Evolutionary conservation across 2,113 vertebrate genomes (phyloP).

Genomic region (Podarcis cretensis): DNA sequence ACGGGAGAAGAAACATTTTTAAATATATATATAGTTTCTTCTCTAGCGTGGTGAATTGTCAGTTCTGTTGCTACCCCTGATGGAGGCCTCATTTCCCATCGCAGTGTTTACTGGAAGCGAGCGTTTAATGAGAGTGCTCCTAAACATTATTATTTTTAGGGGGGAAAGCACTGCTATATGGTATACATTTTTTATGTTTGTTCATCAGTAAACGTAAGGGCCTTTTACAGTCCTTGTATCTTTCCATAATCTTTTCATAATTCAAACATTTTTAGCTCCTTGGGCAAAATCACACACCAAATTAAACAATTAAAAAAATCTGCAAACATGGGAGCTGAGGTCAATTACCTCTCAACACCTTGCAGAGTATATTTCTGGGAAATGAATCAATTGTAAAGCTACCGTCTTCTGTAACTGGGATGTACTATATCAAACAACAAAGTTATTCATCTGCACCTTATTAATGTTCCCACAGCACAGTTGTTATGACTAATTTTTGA

Average conservation of each 20-base stretch:
- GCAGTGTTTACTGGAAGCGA: no score
- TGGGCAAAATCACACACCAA: background rate
- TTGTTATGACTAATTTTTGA: background rate
- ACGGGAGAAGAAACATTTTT: no score
- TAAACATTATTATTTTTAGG: no score
- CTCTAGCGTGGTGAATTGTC: no score
- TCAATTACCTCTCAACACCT: background rate
- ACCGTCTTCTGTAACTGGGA: background rate
- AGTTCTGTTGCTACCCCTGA: no score
- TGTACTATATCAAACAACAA: background rate
- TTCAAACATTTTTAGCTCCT: background rate
- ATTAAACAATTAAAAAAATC: background rate
- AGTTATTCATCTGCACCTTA: background rate
- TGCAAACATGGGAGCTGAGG: background rate
- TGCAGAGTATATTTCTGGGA: background rate
- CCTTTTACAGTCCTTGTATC: background rate
- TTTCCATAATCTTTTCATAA: background rate
- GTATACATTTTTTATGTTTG: background rate
- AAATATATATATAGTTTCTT: no score
- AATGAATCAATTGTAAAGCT: background rate
- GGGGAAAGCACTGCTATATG: background rate
- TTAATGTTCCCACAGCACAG: background rate
- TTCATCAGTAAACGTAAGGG: background rate
- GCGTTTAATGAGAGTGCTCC: no score
- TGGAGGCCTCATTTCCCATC: no score